A percentile compares a stretch with the other conserved stretches of the same genome.
These are phyloP conservation scores for Chloroceryle amazona DNA, from an alignment of 2,797 vertebrate species.

Conservation along the genomic window DNA sequence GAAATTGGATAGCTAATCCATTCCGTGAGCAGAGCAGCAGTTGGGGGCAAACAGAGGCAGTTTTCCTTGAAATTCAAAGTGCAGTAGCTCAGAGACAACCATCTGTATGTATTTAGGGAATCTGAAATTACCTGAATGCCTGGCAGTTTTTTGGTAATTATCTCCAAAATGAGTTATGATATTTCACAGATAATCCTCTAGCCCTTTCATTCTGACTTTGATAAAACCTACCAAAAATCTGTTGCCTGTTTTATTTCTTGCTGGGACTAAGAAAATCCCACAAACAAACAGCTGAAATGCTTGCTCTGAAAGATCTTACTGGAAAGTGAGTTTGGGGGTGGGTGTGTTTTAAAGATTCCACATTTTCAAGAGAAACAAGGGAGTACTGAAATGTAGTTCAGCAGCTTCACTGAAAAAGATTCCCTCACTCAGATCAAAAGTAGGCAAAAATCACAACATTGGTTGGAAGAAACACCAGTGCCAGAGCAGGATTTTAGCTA, in stretches of 20 bases:
- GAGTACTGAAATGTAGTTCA: neutral
- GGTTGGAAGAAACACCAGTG: neutral
- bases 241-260: slow-evolving; percentile 3
- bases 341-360: neutral
- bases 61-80: slow-evolving; percentile 28
- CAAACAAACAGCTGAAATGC: neutral
- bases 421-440: neutral
- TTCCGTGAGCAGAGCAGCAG: neutral
- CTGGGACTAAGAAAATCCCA: neutral
- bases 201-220: neutral
- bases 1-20: neutral
- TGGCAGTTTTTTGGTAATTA: neutral
- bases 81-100: neutral
- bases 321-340: neutral
- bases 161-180: slow-evolving; percentile 17
- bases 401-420: neutral
- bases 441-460: neutral
- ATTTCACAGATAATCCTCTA: neutral
- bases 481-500: neutral
- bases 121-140: slow-evolving; percentile 7
- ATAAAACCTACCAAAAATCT: neutral
- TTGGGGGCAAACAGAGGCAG: neutral
- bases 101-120: slow-evolving; percentile 31
- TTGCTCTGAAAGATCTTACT: neutral
- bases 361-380: neutral